A percentile compares a stretch with the other conserved stretches of the same genome.
These are phyloP conservation scores for Neomonachus schauinslandi DNA, from an alignment of 2,113 vertebrate genomes.

Conservation along the genomic window DNA sequence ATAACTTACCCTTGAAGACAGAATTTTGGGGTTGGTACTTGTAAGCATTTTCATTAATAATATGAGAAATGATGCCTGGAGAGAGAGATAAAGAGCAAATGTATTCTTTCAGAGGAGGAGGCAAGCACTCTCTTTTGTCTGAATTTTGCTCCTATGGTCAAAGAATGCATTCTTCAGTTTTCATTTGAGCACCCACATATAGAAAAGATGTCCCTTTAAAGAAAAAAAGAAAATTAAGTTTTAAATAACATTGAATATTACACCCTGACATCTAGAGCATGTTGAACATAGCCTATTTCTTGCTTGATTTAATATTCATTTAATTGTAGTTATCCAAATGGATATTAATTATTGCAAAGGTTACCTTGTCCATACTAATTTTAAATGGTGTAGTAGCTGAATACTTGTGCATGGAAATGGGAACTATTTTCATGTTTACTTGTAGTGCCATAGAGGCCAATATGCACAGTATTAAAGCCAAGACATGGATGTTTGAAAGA, in stretches of 20 bases:
- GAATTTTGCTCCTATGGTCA: slow-evolving; percentile 68
- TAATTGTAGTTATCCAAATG: slow-evolving; percentile 67
- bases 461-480: slow-evolving; percentile 70
- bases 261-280: slow-evolving; percentile 51
- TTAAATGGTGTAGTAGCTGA: slow-evolving; percentile 66
- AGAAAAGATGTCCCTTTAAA: slow-evolving; percentile 61
- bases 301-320: slow-evolving; percentile 61
- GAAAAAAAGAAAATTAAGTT: slow-evolving; percentile 54
- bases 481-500: slow-evolving; percentile 71
- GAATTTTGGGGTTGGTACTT: slow-evolving; percentile 85
- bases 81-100: slow-evolving; percentile 51
- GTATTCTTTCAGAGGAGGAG: slow-evolving; percentile 59
- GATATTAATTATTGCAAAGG: slow-evolving; percentile 63
- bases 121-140: slow-evolving; percentile 36
- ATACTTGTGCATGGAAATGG: slow-evolving; percentile 68
- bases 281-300: slow-evolving; percentile 64
- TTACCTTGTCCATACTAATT: slow-evolving; percentile 69
- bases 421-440: slow-evolving; percentile 60
- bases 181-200: not conserved
- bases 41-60: slow-evolving; percentile 81
- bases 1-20: slow-evolving; percentile 80
- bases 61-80: slow-evolving; percentile 63
- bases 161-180: slow-evolving; percentile 66
- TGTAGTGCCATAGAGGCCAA: slow-evolving; percentile 17
- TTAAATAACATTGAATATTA: slow-evolving; percentile 64